Base-by-base conservation (phyloP, 2,797 vertebrate genomes). In the Paratrypauchen microcephalus region DNA sequence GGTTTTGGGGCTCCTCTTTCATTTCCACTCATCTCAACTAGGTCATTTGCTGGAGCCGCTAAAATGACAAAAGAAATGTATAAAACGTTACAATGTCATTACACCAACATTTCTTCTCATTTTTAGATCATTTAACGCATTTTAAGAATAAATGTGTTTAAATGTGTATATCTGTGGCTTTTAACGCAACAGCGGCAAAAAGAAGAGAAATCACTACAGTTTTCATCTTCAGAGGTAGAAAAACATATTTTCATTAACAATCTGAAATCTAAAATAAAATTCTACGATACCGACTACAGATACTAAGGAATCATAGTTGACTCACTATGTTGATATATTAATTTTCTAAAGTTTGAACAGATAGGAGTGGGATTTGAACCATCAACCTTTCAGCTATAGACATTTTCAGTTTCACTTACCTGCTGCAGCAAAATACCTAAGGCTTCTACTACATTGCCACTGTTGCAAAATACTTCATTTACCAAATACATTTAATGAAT, bases 211-310 rank as follows among this genome's bases (percentile, higher is more conserved):
- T 19, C 69, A 74, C 57, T 0, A 57, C 9, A 65, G 52, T 54
- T 59, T 70, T 76, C 80, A 82, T 82, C 62, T 41, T 65, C 21
- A 41, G 11, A 45, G 54, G 28, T 16, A 0, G 26, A 11, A 23
- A 24, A 32, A 41, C 12, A 41, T 41, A 41, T 41, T 41, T 41
- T 41, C 11, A 41, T 12, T 41, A 41, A 11, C 8, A 16, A 11
- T n/a, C 50, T n/a, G n/a, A 6, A 52, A 21, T 21, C 2, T 12
- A 11, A 39, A 41, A 41, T 2, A 3, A 41, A 41, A 41, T 41
- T 41, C 11, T 41, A 41, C 39, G 2, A 41, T 13, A 41, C 39
- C 39, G 13, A 41, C 39, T 41, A 13, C 39, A 41, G 24, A 26
- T 26, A 26, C 24, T 26, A 26, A 26, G 24, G 24, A 26, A 26